Evolutionary conservation across 2,797 vertebrate genomes (phyloP), one percentile per base, ranked within the genome.

Genomic region (Eulemur mongoz): DNA sequence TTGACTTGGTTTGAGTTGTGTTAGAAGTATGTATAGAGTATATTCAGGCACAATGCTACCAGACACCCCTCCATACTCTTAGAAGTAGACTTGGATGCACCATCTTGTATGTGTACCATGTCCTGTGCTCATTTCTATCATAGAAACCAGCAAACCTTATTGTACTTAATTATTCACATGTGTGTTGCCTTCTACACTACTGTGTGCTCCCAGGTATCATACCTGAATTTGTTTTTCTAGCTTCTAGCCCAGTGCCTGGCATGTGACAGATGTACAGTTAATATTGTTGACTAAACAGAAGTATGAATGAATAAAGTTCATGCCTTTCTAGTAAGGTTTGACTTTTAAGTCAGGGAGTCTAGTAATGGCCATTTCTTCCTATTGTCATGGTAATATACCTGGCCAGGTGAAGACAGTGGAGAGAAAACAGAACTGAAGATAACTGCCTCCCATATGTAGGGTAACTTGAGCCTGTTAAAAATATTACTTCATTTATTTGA

Each of bases 401-500:
- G n/a, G 27, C 15, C 25, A 73, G 52, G n/a, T 75, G 12, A 88
- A 73, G 70, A 69, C 7, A 82, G 25, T 76, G n/a, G 59, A 52
- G 59, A 80, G 40, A 89, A 94, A 90, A 75, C 15, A 38, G 9
- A 80, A 48, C 8, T 69, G 61, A 93, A 52, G 32, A 65, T 63
- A 20, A 84, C 35, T 52, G 8, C 40, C 15, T 89, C 40, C 38
- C 38, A 23, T 15, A 61, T 1, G 13, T 40, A 23, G 14, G 23
- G 12, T 61, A 65, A 43, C 52, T 59, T 38, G 14, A 63, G 1
- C 80, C 52, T 70, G 8, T 78, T 80, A 80, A 92, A 80, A 76
- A 59, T 76, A 89, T 20, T 32, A 70, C 45, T 89, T 95, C 25
- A 35, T 45, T 80, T n/a, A 65, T 93, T 95, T 45, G n/a, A 91